Evolutionary conservation across 2,888 invertebrate species (phyloP), one percentile per base, ranked within the genome.

Genomic region (Meghimatium bilineatum): DNA sequence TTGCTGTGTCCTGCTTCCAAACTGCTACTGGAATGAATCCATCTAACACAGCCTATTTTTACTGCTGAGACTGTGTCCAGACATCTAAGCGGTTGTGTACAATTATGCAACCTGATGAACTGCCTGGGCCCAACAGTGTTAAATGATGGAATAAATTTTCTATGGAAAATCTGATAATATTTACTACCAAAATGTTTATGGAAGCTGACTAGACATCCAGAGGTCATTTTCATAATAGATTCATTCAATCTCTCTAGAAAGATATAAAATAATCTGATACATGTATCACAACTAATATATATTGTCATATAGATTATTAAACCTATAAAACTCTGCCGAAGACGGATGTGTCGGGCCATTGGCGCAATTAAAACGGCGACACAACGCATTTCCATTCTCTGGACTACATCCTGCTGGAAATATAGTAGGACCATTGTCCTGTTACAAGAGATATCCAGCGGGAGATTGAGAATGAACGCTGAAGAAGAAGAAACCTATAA

Each of bases 1-100:
- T 96, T 96, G 75, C 95, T 96, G 91, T 96, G 96, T 0, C 96
- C 96, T 0, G 96, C 96, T 87, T 90, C 89, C 29, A 66, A 38
- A 6, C 77, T 29, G 69, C 66, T 38, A 66, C 80, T 56, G 36
- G 63, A 44, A 66, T 82, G 66, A 49, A 82, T 49, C 14, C 26
- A 29, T 52, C 66, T 60, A 66, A 49, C 67, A 74, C 23, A 36
- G 60, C 0, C 23, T 1, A 77, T 23, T 38, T 34, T 20, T n/a
- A 29, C 6, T 29, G 52, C 32, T 32, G 17, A 0, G 6, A 10
- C 8, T n/a, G 29, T 29, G 32, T 74, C 20, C 1, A 8, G 34
- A 3, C 26, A 12, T 17, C 44, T 72, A 44, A 49, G 12, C 29
- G 49, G 8, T 34, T 10, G 29, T 26, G n/a, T 14, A 49, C 14